Base-by-base conservation (phyloP, 2,797 vertebrate species). In the Aythya fuligula region DNA sequence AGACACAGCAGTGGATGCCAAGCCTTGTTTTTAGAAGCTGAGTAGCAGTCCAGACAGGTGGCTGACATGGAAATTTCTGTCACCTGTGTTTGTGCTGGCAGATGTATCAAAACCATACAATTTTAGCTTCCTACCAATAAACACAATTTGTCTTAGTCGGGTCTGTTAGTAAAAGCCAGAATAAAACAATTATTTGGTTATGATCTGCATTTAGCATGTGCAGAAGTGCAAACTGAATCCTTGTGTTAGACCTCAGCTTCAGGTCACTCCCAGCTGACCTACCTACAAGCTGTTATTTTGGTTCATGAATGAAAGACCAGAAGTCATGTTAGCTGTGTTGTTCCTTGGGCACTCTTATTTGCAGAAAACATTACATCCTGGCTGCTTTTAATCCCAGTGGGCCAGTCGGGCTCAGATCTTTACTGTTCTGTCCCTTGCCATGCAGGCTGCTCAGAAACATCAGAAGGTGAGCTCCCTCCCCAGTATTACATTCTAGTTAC, bases 151-250 rank as follows among this genome's bases (percentile, higher is more conserved):
- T 72, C 58, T 72, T 72, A n/a, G 9, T 1, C 61, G 18, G 1
- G 8, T 54, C 15, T 30, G 13, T 47, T 73, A 86, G 64, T 78
- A 43, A 39, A 78, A 57, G 15, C 45, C 66, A 43, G 51, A 89
- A 45, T 25, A 20, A 25, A 62, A 21, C 2, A 38, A 16, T 65
- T 85, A 38, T 60, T 62, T 80, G 47, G 17, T 54, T 45, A 6
- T 24, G 16, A 54, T 30, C 6, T 51, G 34, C 20, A 43, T 7
- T n/a, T 3, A 36, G 19, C 17, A 32, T 0, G 0, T 18, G 25
- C n/a, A 80, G 57, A 74, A 79, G 5, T 64, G 34, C 39, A 71
- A 65, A 74, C 9, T 30, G 36, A 47, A 60, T 73, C 58, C 47
- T 58, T 45, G 13, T 64, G 36, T 69, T 54, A 90, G 47, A 66